Evolutionary conservation across 2,797 vertebrate species (phyloP).

Genomic region (Amniataba percoides): DNA sequence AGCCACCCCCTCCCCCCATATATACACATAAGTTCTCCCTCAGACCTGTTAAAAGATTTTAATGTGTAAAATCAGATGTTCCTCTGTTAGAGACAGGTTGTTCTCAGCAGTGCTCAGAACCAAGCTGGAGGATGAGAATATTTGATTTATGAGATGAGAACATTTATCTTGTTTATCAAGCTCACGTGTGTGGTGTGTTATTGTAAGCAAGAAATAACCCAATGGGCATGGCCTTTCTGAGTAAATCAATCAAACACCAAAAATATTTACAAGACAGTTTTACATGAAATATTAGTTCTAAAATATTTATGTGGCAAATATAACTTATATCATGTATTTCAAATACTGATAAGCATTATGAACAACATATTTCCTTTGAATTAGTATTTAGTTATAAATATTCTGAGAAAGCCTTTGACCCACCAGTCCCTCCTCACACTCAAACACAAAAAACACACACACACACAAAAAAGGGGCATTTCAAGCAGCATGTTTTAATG

Average conservation of each 20-base stretch:
- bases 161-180: background rate
- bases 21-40: background rate
- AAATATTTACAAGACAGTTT: background rate
- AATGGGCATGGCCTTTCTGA: background rate
- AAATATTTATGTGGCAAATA: conserved; percentile 8
- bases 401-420: conserved; percentile 28
- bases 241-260: conserved; percentile 7
- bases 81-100: background rate
- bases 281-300: background rate
- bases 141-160: too few species aligned
- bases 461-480: background rate
- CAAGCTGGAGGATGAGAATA: background rate
- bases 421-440: background rate
- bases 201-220: background rate
- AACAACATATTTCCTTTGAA: conserved; percentile 19
- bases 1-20: background rate
- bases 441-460: too few species aligned
- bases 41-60: background rate
- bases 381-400: conserved; percentile 1
- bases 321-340: too few species aligned
- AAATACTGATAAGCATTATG: background rate
- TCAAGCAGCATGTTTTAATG: conserved; percentile 11
- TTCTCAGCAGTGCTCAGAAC: background rate
- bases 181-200: background rate
- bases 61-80: background rate